These are phyloP conservation scores for Syngnathus scovelli DNA, from an alignment of 2,113 vertebrate genomes.

Conservation along the genomic window DNA sequence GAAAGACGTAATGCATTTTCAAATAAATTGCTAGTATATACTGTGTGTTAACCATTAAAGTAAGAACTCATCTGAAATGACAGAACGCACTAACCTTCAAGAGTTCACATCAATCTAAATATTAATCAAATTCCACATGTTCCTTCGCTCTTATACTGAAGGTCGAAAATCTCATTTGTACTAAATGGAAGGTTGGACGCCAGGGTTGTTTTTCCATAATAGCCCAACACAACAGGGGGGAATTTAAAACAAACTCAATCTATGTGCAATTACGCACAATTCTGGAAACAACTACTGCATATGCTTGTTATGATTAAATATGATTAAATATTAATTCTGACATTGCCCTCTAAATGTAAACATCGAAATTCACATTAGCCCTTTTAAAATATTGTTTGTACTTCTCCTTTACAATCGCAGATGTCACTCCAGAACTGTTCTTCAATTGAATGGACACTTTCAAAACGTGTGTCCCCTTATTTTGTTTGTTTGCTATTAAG, in stretches of 20 bases:
- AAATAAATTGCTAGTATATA: not conserved
- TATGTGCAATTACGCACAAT: too few species aligned
- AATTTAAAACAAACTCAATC: not conserved
- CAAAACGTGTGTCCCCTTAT: too few species aligned
- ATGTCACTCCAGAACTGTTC: constrained; percentile 31
- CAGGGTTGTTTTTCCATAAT: not conserved
- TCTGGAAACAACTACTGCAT: not conserved
- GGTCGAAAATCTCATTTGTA: not conserved
- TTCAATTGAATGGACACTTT: not conserved
- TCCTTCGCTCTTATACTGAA: not conserved
- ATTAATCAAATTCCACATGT: not conserved
- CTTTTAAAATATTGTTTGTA: constrained; percentile 1
- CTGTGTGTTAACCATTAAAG: not conserved
- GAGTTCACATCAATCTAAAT: not conserved
- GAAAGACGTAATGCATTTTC: not conserved
- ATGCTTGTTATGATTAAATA: not conserved
- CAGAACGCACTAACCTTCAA: not conserved
- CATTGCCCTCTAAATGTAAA: too few species aligned
- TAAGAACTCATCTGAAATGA: not conserved
- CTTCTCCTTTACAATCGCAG: constrained; percentile 18
- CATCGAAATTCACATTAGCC: too few species aligned
- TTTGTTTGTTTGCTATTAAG: too few species aligned
- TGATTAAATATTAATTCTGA: too few species aligned
- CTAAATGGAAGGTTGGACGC: not conserved
- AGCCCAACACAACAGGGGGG: not conserved